Base-by-base conservation (phyloP, 2,113 vertebrate genomes). In the Narcine bancroftii region DNA sequence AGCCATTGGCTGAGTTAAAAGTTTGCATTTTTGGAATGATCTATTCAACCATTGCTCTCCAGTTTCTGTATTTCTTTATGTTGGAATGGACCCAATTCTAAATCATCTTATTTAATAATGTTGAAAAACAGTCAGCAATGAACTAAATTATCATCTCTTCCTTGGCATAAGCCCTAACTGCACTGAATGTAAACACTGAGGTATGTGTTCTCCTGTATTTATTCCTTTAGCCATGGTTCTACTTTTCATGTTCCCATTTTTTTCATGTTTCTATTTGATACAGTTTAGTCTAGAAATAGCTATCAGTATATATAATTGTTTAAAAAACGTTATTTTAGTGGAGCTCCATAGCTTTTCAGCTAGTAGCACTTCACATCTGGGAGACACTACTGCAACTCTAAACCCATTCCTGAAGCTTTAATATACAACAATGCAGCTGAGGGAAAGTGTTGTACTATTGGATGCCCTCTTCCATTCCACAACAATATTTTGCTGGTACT, bases 61-160 rank as follows among this genome's bases (percentile, higher is more conserved):
- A 60, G 83, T n/a, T 63, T 87, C 15, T 6, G 39, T 5, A 17
- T 36, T 36, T 63, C 83, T 87, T 87, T 87, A 63, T 13, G 9
- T 87, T 87, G 83, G 83, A 87, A n/a, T 60, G 83, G 39, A 21
- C n/a, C 83, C 83, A 87, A 39, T n/a, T 63, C n/a, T n/a, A 63
- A 87, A 87, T 36, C 13, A 87, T 10, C 15, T 6, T 39, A 36
- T 87, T 87, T 87, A 26, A 63, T 21, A 87, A 63, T 87, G 83
- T 50, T 39, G 76, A 47, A 45, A 50, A 24, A 33, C 33, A 63
- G 53, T 53, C 24, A 53, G 79, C 33, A 26, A 83, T 50, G 45
- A 83, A 50, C 21, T 63, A 13, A 63, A 87, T 87, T 39, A 85
- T 50, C 53, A 63, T 33, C 83, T 60, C 19, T 36, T 10, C 56